Evolutionary conservation across 2,888 invertebrate genomes (phyloP).

Genomic region (Exocentrus adspersus): DNA sequence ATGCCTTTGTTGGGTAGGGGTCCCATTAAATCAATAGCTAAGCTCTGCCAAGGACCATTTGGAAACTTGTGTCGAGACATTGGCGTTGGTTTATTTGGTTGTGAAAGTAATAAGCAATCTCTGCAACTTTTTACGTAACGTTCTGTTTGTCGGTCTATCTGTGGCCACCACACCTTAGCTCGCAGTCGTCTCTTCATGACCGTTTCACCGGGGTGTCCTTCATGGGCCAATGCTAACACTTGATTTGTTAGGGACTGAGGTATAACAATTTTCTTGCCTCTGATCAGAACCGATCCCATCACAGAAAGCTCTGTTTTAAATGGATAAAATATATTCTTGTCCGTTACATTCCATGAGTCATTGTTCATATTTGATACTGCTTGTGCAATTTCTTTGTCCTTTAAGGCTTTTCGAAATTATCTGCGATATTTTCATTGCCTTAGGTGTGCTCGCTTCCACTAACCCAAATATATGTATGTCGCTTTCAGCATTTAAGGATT

Average conservation of each 20-base stretch:
- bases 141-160: slow-evolving; percentile 34
- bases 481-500: slow-evolving; percentile 34
- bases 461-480: slow-evolving; percentile 40
- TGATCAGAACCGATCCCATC: slow-evolving; percentile 39
- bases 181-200: slow-evolving; percentile 43
- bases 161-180: slow-evolving; percentile 44
- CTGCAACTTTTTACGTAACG: slow-evolving; percentile 33
- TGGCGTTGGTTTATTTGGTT: slow-evolving; percentile 34
- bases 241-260: slow-evolving; percentile 31
- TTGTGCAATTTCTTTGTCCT: slow-evolving; percentile 24
- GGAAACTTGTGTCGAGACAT: slow-evolving; percentile 39
- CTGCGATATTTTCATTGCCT: slow-evolving; percentile 33
- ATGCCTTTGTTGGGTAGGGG: slow-evolving; percentile 37
- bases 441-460: slow-evolving; percentile 33
- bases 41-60: slow-evolving; percentile 34
- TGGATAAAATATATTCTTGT: slow-evolving; percentile 37
- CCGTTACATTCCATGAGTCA: slow-evolving; percentile 32
- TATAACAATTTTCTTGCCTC: slow-evolving; percentile 40
- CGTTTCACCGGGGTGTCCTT: slow-evolving; percentile 47
- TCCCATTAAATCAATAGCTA: slow-evolving; percentile 44
- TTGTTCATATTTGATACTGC: slow-evolving; percentile 24
- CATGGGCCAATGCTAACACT: slow-evolving; percentile 41
- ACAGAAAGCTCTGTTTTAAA: slow-evolving; percentile 39
- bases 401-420: slow-evolving; percentile 29
- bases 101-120: slow-evolving; percentile 34